phyloP scores from a whole-genome alignment of 1,140 invertebrate species.

The Pseudomyrmex dendroicus region DNA sequence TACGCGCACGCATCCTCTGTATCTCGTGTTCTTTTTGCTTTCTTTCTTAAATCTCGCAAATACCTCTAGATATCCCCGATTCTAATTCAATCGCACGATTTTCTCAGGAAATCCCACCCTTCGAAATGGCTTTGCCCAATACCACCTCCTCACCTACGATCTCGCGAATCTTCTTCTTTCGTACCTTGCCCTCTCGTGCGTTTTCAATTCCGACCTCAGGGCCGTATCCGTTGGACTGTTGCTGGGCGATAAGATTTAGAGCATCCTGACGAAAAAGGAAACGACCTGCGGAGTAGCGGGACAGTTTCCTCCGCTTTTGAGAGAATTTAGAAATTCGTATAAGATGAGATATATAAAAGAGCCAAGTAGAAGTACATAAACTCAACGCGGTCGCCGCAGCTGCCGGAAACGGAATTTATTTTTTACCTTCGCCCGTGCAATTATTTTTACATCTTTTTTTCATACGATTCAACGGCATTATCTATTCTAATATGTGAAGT shows the following conservation, averaged over 20 bases:
- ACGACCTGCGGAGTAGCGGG: neutral
- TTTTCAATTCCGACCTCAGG: constrained; percentile 61
- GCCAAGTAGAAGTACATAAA: constrained; percentile 3
- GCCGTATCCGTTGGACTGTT: constrained; percentile 11
- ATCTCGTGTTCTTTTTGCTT: neutral
- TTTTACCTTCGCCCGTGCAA: constrained; percentile 9
- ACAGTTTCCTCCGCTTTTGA: constrained; percentile 1
- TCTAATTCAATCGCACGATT: constrained; percentile 64
- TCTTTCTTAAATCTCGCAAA: neutral
- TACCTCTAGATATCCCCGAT: constrained; percentile 37
- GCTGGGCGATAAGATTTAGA: constrained; percentile 54
- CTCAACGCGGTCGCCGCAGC: neutral
- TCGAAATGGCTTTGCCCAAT: constrained; percentile 37
- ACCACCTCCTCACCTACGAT: constrained; percentile 31
- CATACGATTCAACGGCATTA: neutral
- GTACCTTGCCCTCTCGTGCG: constrained; percentile 3
- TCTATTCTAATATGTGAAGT: neutral
- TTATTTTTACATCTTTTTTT: constrained; percentile 11
- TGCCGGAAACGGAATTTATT: constrained; percentile 14
- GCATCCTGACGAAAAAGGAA: constrained; percentile 32
- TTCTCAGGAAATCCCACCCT: constrained; percentile 46
- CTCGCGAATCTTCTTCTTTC: constrained; percentile 11
- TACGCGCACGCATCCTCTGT: neutral
- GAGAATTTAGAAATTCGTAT: constrained; percentile 44
- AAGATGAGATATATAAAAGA: constrained; percentile 36